A percentile compares a stretch with the other conserved stretches of the same genome.
These are phyloP conservation scores for Apocheima hispidaria DNA, from an alignment of 2,888 invertebrate genomes.

Conservation along the genomic window DNA sequence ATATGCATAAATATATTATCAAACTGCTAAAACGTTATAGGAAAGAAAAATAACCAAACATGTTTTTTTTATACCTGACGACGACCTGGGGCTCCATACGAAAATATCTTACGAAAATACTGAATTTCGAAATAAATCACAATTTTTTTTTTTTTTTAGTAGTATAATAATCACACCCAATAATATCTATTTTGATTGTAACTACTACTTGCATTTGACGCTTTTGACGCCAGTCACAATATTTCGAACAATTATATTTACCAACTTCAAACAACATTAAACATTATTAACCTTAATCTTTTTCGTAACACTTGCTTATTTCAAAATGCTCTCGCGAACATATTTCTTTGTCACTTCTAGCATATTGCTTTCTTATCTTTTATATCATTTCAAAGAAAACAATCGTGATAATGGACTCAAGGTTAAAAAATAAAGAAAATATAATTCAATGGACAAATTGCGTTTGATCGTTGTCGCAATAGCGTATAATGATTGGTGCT, in stretches of 20 bases:
- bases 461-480: constrained; percentile 56
- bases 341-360: constrained; percentile 37
- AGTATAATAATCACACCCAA: no score
- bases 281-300: constrained; percentile 10
- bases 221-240: constrained; percentile 1
- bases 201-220: no score
- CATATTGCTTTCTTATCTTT: constrained; percentile 31
- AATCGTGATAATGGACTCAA: constrained; percentile 74
- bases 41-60: no score
- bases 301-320: constrained; percentile 16
- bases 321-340: constrained; percentile 13
- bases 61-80: no score
- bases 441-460: constrained; percentile 63
- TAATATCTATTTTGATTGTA: no score
- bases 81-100: no score
- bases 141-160: no score
- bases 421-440: constrained; percentile 69
- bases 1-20: no score
- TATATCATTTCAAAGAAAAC: constrained; percentile 56
- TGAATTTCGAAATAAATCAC: no score
- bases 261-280: constrained; percentile 13
- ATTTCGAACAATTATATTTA: constrained; percentile 9
- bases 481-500: constrained; percentile 36
- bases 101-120: no score
- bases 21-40: no score